phyloP scores from a whole-genome alignment of 2,888 invertebrate genomes.

The Stramonita haemastoma region DNA sequence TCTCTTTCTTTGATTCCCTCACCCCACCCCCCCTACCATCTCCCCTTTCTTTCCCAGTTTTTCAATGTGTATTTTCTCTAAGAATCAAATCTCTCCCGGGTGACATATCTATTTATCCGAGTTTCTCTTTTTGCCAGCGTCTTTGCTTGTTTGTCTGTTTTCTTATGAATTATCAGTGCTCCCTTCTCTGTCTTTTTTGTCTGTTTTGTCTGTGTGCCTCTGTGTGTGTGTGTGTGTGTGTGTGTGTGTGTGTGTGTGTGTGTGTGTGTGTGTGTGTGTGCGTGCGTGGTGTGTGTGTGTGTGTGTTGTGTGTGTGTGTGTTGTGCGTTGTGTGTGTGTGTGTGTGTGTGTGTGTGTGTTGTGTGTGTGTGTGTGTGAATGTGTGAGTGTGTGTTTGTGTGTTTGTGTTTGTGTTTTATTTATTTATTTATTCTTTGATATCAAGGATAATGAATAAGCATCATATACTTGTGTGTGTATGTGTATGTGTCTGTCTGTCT shows the following conservation, averaged over 20 bases:
- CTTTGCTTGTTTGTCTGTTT: background rate
- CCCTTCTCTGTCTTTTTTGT: background rate
- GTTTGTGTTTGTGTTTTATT: too few species aligned
- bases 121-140: too few species aligned
- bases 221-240: background rate
- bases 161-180: background rate
- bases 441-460: too few species aligned
- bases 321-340: too few species aligned
- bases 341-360: too few species aligned
- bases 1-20: background rate
- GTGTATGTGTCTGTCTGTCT: background rate
- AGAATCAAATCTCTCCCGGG: background rate
- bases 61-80: background rate
- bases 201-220: background rate
- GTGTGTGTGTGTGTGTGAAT: too few species aligned
- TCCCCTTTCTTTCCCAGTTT: background rate
- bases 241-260: slow-evolving; percentile 14
- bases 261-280: slow-evolving; percentile 14
- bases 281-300: background rate
- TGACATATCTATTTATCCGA: too few species aligned
- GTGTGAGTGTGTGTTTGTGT: too few species aligned
- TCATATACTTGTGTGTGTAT: slow-evolving; percentile 23
- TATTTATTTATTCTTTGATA: too few species aligned
- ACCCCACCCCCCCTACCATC: background rate
- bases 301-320: slow-evolving; percentile 27